Evolutionary conservation across 2,113 vertebrate species (phyloP).

Genomic region (Hippotragus niger): DNA sequence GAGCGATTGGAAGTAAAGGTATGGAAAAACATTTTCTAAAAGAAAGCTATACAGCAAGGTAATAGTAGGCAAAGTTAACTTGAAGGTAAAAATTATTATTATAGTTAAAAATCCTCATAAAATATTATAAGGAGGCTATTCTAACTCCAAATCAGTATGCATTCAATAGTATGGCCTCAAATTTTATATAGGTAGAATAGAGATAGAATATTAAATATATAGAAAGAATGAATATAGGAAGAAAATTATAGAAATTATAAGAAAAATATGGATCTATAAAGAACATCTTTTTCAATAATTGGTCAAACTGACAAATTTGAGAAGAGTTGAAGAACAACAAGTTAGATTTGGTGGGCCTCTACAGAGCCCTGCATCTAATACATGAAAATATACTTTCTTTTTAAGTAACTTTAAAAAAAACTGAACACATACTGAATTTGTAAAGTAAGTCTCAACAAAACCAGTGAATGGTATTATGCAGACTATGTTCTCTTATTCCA

Average conservation of each 20-base stretch:
- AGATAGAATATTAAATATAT: not conserved
- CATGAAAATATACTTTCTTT: not conserved
- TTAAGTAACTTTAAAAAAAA: not conserved
- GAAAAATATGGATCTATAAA: not conserved
- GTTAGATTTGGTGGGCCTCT: not conserved
- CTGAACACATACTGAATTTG: not conserved
- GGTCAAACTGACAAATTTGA: not conserved
- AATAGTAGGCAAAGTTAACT: constrained; percentile 33
- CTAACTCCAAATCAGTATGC: not conserved
- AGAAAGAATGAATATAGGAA: not conserved
- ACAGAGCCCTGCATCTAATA: not conserved
- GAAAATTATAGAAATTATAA: not conserved
- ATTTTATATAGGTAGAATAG: not conserved
- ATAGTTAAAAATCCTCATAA: constrained; percentile 28
- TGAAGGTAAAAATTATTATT: constrained; percentile 15
- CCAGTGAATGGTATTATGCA: not conserved
- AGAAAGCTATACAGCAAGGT: constrained; percentile 4
- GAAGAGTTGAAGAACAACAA: not conserved
- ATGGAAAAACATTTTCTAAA: not conserved
- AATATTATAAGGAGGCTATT: not conserved
- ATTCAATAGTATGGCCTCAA: not conserved
- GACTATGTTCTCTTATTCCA: not conserved
- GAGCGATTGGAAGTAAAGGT: constrained; percentile 23
- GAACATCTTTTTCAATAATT: not conserved
- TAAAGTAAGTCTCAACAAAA: not conserved